Percentiles rank a stretch among this genome's conserved stretches.
Evolutionary conservation across 2,888 invertebrate genomes (phyloP).

Genomic region (Tribolium freemani): DNA sequence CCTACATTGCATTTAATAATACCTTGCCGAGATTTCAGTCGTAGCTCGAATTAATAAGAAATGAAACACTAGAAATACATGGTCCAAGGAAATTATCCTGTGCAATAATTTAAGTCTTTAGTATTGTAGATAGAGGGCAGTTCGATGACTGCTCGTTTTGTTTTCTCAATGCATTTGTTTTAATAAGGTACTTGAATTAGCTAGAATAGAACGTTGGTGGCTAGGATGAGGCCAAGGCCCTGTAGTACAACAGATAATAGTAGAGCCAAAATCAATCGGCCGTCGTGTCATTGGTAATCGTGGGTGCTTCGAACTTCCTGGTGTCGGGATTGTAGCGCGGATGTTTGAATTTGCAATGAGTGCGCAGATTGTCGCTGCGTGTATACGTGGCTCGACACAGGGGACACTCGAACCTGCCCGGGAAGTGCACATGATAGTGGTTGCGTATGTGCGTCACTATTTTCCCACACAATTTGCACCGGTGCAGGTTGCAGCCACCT

Average conservation of each 20-base stretch:
- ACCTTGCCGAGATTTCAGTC: conserved; percentile 43
- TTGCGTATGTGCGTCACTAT: conserved; percentile 95
- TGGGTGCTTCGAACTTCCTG: conserved; percentile 80
- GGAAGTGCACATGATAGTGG: conserved; percentile 95
- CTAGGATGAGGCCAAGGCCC: conserved; percentile 65
- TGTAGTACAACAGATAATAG: conserved; percentile 63
- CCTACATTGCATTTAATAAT: conserved; percentile 21
- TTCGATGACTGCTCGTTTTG: background rate
- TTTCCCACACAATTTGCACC: conserved; percentile 95
- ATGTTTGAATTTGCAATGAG: conserved; percentile 94
- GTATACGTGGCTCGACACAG: conserved; percentile 92
- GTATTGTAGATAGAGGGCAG: conserved; percentile 21
- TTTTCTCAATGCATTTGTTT: conserved; percentile 10
- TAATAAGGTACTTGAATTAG: conserved; percentile 43
- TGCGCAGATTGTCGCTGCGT: conserved; percentile 92
- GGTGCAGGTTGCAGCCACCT: conserved; percentile 93
- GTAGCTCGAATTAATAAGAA: conserved; percentile 8
- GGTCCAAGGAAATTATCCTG: conserved; percentile 49
- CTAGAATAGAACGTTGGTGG: conserved; percentile 46
- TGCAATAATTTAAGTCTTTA: conserved; percentile 47
- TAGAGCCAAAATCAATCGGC: conserved; percentile 69
- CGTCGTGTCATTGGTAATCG: conserved; percentile 72
- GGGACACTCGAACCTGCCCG: conserved; percentile 92
- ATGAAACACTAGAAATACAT: conserved; percentile 42
- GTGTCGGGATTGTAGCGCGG: conserved; percentile 89